Conservation (phyloP, 2,888 invertebrate genomes). For the Melieria crassipennis region DNA sequence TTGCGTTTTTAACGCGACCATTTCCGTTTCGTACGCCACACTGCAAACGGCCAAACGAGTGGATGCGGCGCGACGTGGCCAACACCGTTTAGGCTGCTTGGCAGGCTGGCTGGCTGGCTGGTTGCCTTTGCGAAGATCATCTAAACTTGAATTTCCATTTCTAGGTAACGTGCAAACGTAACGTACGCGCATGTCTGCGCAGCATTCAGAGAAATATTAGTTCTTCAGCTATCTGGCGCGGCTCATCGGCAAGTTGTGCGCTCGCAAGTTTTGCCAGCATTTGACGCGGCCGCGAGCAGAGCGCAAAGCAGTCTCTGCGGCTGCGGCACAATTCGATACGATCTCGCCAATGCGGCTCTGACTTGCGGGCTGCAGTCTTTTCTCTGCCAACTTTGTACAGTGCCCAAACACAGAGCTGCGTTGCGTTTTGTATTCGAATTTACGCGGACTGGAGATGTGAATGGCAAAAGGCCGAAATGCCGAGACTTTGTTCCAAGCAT, state of each 20-base stretch:
- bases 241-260: slow-evolving; percentile 30
- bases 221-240: slow-evolving; percentile 32
- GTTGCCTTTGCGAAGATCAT: slow-evolving; percentile 27
- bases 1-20: slow-evolving; percentile 24
- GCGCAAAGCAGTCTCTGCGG: slow-evolving; percentile 27
- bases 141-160: slow-evolving; percentile 46
- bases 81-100: background rate
- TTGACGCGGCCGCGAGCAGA: slow-evolving; percentile 6
- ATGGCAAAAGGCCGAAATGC: too few species aligned
- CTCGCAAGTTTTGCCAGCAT: slow-evolving; percentile 11
- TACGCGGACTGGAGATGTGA: too few species aligned
- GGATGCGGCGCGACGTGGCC: background rate
- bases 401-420: too few species aligned
- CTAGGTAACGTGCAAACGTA: slow-evolving; percentile 33
- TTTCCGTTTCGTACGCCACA: slow-evolving; percentile 22
- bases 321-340: slow-evolving; percentile 50
- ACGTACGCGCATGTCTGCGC: slow-evolving; percentile 22
- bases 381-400: too few species aligned
- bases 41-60: background rate
- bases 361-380: background rate
- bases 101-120: background rate
- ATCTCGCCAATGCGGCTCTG: slow-evolving; percentile 37
- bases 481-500: too few species aligned
- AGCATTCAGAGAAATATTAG: slow-evolving; percentile 39
- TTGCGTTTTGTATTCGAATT: too few species aligned